Evolutionary conservation across 2,888 invertebrate species (phyloP), one percentile per base, ranked within the genome.

Genomic region (Linnaemya vulpina): DNA sequence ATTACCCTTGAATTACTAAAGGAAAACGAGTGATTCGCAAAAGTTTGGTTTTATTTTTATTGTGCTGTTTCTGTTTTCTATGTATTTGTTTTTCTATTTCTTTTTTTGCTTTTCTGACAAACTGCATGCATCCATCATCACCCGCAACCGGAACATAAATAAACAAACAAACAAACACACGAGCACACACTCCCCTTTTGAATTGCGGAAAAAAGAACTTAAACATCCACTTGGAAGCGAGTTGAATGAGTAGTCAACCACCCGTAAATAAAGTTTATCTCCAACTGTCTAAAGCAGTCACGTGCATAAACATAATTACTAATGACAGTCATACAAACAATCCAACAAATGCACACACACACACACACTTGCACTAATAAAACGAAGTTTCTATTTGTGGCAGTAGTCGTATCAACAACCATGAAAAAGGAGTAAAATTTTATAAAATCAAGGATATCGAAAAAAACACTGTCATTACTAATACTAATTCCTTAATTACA

Each of bases 241-340:
- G 55, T 71, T 80, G 67, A 67, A 80, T 74, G 60, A 74, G 60
- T 74, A 78, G 17, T 70, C 74, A 83, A 77, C 78, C 82, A 82
- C 70, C 78, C 81, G 85, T 85, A 79, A 81, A 81, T 82, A 82
- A 81, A 75, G 71, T 85, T 85, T 85, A 85, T 85, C 82, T 85
- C 46, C 65, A 79, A 75, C 82, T 75, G 85, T 85, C 78, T 79
- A 82, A 85, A 76, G 75, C 85, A 82, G 82, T 85, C 85, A 85
- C 85, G 85, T 85, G 85, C 82, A 79, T 76, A 83, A 83, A 77
- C 82, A 71, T 83, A 83, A 83, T 83, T 83, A 83, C 82, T 79
- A 75, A 82, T 78, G 78, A 79, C 78, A 85, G 63, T 70, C 63
- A 74, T 71, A 63, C 58, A 70, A 46, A 43, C 55, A 78, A 30